Conservation (phyloP, 2,797 vertebrate species). For the Fistularia commersonii region DNA sequence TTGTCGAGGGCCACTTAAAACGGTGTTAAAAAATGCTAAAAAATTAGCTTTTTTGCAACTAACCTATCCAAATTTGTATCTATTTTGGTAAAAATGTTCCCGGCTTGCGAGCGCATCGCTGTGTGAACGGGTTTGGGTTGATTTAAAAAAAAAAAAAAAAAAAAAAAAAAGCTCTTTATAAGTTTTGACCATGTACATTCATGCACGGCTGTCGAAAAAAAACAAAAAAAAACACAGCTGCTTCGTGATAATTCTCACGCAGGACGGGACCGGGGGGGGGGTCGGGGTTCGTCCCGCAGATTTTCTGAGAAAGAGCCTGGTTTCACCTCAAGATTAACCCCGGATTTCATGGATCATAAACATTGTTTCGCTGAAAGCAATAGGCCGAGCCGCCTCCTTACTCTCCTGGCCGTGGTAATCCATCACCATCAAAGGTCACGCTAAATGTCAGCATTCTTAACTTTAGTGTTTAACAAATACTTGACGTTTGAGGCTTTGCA, state of each 20-base stretch:
- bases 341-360: conserved; percentile 55
- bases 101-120: too few species aligned
- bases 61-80: too few species aligned
- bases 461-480: conserved; percentile 20
- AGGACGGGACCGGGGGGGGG: conserved; percentile 39
- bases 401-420: conserved; percentile 39
- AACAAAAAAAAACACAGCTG: conserved; percentile 8
- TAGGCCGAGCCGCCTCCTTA: conserved; percentile 35
- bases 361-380: conserved; percentile 41
- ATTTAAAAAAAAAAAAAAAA: too few species aligned
- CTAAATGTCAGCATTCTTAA: conserved; percentile 23
- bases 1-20: too few species aligned
- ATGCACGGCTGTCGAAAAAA: too few species aligned
- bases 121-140: too few species aligned
- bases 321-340: conserved; percentile 55
- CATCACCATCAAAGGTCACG: conserved; percentile 14
- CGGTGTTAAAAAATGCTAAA: too few species aligned
- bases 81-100: too few species aligned
- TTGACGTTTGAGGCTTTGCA: conserved; percentile 6
- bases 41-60: too few species aligned
- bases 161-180: too few species aligned
- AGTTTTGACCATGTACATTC: too few species aligned
- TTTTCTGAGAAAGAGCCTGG: conserved; percentile 47
- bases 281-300: conserved; percentile 35
- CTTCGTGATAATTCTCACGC: conserved; percentile 35